These are phyloP conservation scores for Pherbina coryleti DNA, from an alignment of 2,888 invertebrate genomes.

Conservation along the genomic window DNA sequence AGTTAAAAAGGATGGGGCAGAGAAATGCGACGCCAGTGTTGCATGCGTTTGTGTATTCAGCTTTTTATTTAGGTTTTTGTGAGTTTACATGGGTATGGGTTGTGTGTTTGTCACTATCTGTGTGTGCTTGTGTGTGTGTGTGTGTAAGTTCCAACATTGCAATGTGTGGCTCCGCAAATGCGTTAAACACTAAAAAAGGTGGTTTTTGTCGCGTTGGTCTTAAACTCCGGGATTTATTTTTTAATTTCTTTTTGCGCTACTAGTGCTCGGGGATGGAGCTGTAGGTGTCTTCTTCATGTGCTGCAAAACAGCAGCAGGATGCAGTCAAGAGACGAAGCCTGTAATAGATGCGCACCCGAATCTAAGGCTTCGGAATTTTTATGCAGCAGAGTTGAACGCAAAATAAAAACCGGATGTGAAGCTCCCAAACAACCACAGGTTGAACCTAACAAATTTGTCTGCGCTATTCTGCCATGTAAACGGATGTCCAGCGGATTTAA, in stretches of 20 bases:
- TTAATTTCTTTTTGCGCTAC: conserved; percentile 18
- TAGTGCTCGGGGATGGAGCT: too few relatives aligned
- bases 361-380: conserved; percentile 17
- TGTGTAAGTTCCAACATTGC: conserved; percentile 43
- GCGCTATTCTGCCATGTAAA: conserved; percentile 12
- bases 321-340: background rate
- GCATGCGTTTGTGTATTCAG: background rate
- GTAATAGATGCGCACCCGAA: background rate
- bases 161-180: conserved; percentile 10
- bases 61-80: background rate
- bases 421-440: conserved; percentile 1
- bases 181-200: conserved; percentile 29
- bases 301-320: background rate
- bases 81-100: background rate
- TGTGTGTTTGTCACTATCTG: conserved; percentile 30
- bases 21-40: background rate
- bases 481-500: conserved; percentile 29
- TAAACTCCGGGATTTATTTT: conserved; percentile 27
- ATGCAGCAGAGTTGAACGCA: conserved; percentile 3
- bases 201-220: conserved; percentile 35
- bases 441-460: conserved; percentile 30
- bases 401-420: conserved; percentile 10
- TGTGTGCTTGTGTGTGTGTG: conserved; percentile 51
- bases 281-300: too few relatives aligned
- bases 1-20: background rate